Base-by-base conservation (phyloP, 53 echinoderm and acorn worm species). In the Antedon mediterranea region DNA sequence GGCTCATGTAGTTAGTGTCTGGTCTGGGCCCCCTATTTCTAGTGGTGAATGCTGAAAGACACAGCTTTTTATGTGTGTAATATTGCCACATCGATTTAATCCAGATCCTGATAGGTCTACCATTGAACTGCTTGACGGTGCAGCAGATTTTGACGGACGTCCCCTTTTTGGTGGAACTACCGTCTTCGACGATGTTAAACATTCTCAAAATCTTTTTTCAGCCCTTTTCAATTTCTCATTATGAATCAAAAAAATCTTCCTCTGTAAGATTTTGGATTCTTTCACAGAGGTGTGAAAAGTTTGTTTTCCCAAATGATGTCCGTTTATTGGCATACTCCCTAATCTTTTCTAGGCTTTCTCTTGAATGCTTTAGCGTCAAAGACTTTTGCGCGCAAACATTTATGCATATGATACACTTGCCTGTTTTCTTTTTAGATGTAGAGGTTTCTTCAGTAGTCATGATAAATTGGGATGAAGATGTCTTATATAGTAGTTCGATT, bases 261-360 rank as follows among this genome's bases (percentile, higher is more conserved):
- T 83, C 78, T 57, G 83, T 42, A 78, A 83, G 77, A 83, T 33
- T 83, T 30, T 72, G 71, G 15, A 83, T 83, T 34, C 78, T 83
- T 28, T 82, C 76, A 82, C 83, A 83, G 29, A 83, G 71, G 77
- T 71, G 83, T 20, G 83, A 83, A 71, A 76, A 83, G 41, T 83
- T 33, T 77, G 83, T 83, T 83, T 83, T 77, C 31, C 83, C 77
- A 71, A 33, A 83, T 71, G 78, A 75, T 29, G 82, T 82, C 57
- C 83, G 83, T 43, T 83, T 82, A 44, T 44, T 70, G 2, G 83
- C 77, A 83, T 78, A 83, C 37, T 77, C 77, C 71, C 31, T 83
- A 8, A 83, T 26, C 34, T 78, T 82, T 42, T 83, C 34, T 34
- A 83, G 83, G 72, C 83, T 77, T 34, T 77, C 77, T 83, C 71